Percentiles rank a stretch among this genome's conserved stretches.
Conservation (phyloP, 2,888 invertebrate species). For the Acronicta alni region DNA sequence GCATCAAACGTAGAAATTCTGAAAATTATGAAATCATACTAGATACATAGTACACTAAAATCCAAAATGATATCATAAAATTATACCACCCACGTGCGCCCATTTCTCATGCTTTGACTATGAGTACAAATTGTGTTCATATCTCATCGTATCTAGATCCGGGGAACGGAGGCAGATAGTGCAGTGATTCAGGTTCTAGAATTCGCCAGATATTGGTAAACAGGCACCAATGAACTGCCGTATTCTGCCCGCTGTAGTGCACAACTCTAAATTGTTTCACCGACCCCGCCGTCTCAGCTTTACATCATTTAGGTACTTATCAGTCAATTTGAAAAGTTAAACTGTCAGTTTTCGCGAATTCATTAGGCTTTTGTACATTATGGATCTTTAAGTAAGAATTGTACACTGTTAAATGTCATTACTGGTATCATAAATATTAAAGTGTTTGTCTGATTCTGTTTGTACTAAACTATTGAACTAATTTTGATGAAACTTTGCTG, state of each 20-base stretch:
- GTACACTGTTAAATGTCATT: background rate
- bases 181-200: slow-evolving; percentile 45
- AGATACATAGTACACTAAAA: slow-evolving; percentile 13
- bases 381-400: no score
- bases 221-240: slow-evolving; percentile 51
- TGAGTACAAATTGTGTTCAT: slow-evolving; percentile 36
- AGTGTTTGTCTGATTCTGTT: no score
- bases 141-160: slow-evolving; percentile 43
- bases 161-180: slow-evolving; percentile 36
- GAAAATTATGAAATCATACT: slow-evolving; percentile 15
- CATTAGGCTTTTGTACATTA: slow-evolving; percentile 42
- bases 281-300: slow-evolving; percentile 20
- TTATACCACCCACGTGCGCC: slow-evolving; percentile 19
- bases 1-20: slow-evolving; percentile 21
- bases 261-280: slow-evolving; percentile 48
- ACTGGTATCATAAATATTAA: background rate
- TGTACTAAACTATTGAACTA: no score
- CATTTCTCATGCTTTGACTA: slow-evolving; percentile 29
- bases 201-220: slow-evolving; percentile 52
- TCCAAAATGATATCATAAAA: slow-evolving; percentile 22
- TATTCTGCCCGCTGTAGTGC: slow-evolving; percentile 7
- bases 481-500: no score
- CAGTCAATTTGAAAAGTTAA: slow-evolving; percentile 62
- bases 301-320: slow-evolving; percentile 51
- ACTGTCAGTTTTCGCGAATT: slow-evolving; percentile 58